Conservation (phyloP, 2,888 invertebrate genomes). For the Nebria brevicollis region DNA sequence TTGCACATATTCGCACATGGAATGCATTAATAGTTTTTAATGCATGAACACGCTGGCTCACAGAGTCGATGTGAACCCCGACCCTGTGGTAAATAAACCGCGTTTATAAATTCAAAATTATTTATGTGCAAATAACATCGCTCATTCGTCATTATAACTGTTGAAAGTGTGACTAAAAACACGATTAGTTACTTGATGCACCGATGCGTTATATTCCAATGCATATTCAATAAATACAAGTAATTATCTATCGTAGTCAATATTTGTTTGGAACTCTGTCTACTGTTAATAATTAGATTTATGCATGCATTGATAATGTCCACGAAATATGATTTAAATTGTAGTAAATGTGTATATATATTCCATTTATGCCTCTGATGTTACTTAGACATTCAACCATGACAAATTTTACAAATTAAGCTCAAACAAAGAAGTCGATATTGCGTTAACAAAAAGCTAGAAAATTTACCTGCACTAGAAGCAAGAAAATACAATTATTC, state of each 20-base stretch:
- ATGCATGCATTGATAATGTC: not conserved
- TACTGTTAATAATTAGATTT: constrained; percentile 5
- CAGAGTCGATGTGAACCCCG: not conserved
- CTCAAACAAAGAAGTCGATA: too few species aligned
- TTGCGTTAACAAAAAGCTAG: too few species aligned
- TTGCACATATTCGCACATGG: not conserved
- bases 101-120: constrained; percentile 2
- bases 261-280: not conserved
- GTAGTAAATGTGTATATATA: not conserved
- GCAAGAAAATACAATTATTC: too few species aligned
- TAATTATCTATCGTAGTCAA: not conserved
- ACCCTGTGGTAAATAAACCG: constrained; percentile 16
- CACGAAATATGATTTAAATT: not conserved
- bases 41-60: not conserved
- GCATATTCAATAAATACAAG: not conserved
- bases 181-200: constrained; percentile 2
- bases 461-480: too few species aligned
- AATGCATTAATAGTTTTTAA: constrained; percentile 20
- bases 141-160: constrained; percentile 20
- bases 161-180: constrained; percentile 25
- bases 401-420: too few species aligned
- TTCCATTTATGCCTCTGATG: not conserved
- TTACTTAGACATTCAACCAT: too few species aligned
- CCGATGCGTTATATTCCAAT: not conserved
- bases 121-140: constrained; percentile 17